Percentiles rank a stretch among this genome's conserved stretches.
These are phyloP conservation scores for Elysia chlorotica DNA, from an alignment of 1,140 invertebrate genomes.

Conservation along the genomic window DNA sequence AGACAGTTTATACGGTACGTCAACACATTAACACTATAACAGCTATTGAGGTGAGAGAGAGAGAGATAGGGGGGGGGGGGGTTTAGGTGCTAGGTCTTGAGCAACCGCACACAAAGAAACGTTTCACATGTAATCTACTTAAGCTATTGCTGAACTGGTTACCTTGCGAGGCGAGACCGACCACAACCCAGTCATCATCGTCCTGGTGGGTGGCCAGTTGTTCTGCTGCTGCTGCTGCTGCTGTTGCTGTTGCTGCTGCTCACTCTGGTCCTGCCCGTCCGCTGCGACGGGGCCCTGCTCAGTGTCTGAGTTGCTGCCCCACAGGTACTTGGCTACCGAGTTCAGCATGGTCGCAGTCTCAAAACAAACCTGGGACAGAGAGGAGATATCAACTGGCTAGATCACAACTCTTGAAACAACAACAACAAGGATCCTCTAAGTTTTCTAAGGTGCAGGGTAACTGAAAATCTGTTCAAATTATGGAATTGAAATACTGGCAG, in stretches of 20 bases:
- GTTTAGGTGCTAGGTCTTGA: too few relatives aligned
- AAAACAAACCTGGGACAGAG: neutral
- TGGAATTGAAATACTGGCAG: too few relatives aligned
- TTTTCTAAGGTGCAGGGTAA: neutral
- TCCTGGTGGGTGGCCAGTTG: slow-evolving; percentile 9
- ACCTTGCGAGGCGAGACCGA: too few relatives aligned
- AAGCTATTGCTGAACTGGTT: too few relatives aligned
- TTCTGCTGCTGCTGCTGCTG: neutral
- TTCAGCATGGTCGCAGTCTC: slow-evolving; percentile 9
- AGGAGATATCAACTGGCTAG: neutral
- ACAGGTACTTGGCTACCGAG: slow-evolving; percentile 16
- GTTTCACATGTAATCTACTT: too few relatives aligned
- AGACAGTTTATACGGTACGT: too few relatives aligned
- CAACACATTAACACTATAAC: too few relatives aligned
- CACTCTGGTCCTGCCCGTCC: neutral
- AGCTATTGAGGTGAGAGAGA: too few relatives aligned
- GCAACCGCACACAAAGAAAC: too few relatives aligned
- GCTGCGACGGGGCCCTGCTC: neutral
- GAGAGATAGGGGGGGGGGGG: too few relatives aligned
- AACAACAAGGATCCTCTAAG: neutral
- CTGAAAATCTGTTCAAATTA: neutral
- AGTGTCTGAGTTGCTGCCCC: neutral
- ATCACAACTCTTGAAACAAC: neutral
- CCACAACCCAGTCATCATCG: slow-evolving; percentile 16
- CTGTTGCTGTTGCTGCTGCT: neutral